Conservation (phyloP, 2,888 invertebrate genomes). For the Ornithoptera alexandrae region DNA sequence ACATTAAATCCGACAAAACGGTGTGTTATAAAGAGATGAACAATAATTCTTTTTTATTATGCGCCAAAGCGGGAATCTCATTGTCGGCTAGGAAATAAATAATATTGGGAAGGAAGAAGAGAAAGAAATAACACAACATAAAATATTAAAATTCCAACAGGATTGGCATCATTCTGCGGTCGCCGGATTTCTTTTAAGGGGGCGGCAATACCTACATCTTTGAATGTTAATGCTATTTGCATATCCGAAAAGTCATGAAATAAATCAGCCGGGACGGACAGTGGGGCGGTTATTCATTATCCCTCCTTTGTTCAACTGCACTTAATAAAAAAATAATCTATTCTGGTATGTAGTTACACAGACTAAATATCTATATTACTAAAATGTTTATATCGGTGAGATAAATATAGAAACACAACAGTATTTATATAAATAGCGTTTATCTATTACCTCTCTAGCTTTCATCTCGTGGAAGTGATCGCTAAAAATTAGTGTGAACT, state of each 20-base stretch:
- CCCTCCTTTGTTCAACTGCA: constrained; percentile 68
- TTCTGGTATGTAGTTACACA: constrained; percentile 34
- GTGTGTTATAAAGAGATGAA: constrained; percentile 75
- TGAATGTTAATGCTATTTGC: constrained; percentile 79
- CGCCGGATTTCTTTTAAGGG: constrained; percentile 68
- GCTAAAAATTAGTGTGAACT: too few species aligned
- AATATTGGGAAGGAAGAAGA: constrained; percentile 76
- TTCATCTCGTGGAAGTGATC: too few species aligned
- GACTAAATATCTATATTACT: constrained; percentile 19
- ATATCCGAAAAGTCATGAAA: constrained; percentile 79
- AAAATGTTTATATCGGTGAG: neutral
- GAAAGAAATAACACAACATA: constrained; percentile 79
- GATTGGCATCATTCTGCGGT: constrained; percentile 79
- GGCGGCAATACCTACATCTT: constrained; percentile 69
- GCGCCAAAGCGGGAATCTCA: constrained; percentile 79
- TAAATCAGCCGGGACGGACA: constrained; percentile 79
- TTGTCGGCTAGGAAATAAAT: constrained; percentile 77
- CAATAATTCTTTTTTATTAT: constrained; percentile 80
- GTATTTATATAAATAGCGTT: constrained; percentile 36
- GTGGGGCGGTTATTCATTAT: constrained; percentile 72
- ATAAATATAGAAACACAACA: constrained; percentile 36
- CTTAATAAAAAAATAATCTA: constrained; percentile 63
- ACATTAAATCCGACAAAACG: constrained; percentile 74
- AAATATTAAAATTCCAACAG: constrained; percentile 80
- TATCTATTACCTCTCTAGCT: too few species aligned